Evolutionary conservation across 2,797 vertebrate species (phyloP).

Genomic region (Sebastes trivittatus): DNA sequence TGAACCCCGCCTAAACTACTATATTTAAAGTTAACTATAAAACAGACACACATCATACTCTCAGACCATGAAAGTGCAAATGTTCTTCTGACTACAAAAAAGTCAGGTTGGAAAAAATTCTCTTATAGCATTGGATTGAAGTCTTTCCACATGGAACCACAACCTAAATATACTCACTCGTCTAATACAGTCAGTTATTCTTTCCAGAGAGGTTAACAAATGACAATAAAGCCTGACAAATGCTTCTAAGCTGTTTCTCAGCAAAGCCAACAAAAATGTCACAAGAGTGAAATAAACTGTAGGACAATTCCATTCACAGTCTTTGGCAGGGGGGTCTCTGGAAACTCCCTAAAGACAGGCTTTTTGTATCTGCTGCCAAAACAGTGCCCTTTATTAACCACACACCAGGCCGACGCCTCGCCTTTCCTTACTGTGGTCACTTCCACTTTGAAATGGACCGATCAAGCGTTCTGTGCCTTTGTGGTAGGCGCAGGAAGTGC

Average conservation of each 20-base stretch:
- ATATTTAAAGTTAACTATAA: conserved; percentile 80
- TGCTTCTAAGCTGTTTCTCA: conserved; percentile 1
- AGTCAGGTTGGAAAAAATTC: conserved; percentile 46
- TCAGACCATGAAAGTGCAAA: conserved; percentile 45
- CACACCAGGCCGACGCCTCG: conserved; percentile 19
- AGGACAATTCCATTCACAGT: conserved; percentile 12
- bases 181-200: conserved; percentile 23
- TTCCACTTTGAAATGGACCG: conserved; percentile 38
- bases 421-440: conserved; percentile 25
- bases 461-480: conserved; percentile 1
- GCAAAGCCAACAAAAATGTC: conserved; percentile 42
- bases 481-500: not conserved
- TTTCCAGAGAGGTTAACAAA: conserved; percentile 4
- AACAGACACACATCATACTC: conserved; percentile 54
- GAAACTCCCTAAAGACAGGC: conserved; percentile 3
- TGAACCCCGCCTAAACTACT: conserved; percentile 83
- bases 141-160: conserved; percentile 52
- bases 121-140: conserved; percentile 8
- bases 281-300: conserved; percentile 21
- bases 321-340: conserved; percentile 23
- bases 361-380: conserved; percentile 30
- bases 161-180: conserved; percentile 19
- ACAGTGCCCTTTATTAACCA: conserved; percentile 28
- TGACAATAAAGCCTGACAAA: conserved; percentile 17
- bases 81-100: conserved; percentile 32